Base-by-base conservation (phyloP, 2,888 invertebrate genomes). In the Quadroppia sp. region DNA sequence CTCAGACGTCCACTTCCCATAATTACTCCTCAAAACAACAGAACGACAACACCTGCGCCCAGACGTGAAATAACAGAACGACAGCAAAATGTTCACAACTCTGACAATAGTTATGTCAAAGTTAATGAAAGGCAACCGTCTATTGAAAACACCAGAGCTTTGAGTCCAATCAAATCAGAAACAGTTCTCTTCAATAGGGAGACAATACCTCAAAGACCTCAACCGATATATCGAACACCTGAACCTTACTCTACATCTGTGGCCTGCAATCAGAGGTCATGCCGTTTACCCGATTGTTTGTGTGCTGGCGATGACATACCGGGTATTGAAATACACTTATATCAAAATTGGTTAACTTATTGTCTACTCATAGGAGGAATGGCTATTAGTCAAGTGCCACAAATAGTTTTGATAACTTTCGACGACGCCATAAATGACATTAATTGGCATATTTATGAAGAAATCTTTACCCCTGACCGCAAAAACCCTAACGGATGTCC, bases 371-470 rank as follows among this genome's bases (percentile, higher is more conserved):
- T 84, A 92, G 92, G 89, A 83, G 92, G 91, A 80, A 83, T 91
- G 80, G 87, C 89, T 78, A 87, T 89, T 80, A 91, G 92, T 84
- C 89, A 89, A 83, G 88, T 92, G 79, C 94, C 94, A 78, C 94
- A 94, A 86, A 89, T 94, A 80, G 93, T 95, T 79, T 86, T 94
- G 78, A 86, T 94, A 82, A 94, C 94, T 77, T 95, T 93, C 84
- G 94, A 95, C 82, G 94, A 94, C 85, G 93, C 93, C 73, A 93
- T 94, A 77, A 94, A 94, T 83, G 94, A 94, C 84, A 86, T 94
- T 81, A 95, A 95, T 86, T 94, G 94, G 85, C 92, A 89, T 82
- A 86, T 94, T 78, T 94, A 94, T 84, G 85, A 88, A 79, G 93
- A 94, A 56, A 71, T 80, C 17, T 80, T 81, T 73, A 78, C 77